Base-by-base conservation (phyloP, 2,113 vertebrate species). In the Tyrannus savana region DNA sequence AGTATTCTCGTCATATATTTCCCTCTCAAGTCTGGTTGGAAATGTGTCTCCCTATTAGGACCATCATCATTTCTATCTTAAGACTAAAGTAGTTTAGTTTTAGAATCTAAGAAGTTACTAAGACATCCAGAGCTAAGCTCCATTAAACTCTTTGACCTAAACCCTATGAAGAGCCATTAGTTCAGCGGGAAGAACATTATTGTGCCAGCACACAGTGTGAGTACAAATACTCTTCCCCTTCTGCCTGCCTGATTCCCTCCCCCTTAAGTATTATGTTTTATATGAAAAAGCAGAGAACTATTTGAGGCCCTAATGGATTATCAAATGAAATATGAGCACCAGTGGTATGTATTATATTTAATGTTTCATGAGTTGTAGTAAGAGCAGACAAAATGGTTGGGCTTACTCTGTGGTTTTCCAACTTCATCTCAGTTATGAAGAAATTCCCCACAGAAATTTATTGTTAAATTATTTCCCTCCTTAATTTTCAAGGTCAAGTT, bases 111-210 rank as follows among this genome's bases (percentile, higher is more conserved):
- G 90, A 95, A 94, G 86, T 94, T 96, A 96, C 93, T 87, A 88
- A 96, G 90, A 96, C 73, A 95, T 96, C 86, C 47, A 95, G 85
- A 95, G 95, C 74, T 97, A 96, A 97, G 95, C 76, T 96, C 91
- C 95, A 96, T 96, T 97, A 97, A 95, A 93, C 92, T 72, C 84
- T 95, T 97, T 96, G 93, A 97, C 96, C 90, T 89, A 93, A 96
- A 96, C 94, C 93, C 85, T 96, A 69, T 76, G 85, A 96, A 72
- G 55, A 96, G 87, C 59, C 83, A 96, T 95, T 95, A 96, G 87
- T 95, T 96, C 94, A 97, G 93, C 92, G 93, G 95, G 91, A 93
- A 90, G 93, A 95, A 90, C 92, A 96, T 96, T 95, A 97, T 63
- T 93, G 89, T 90, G 88, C 79, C 84, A 94, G 84, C 92, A 96